Evolutionary conservation across 2,797 vertebrate species (phyloP).

Genomic region (Discoglossus pictus): DNA sequence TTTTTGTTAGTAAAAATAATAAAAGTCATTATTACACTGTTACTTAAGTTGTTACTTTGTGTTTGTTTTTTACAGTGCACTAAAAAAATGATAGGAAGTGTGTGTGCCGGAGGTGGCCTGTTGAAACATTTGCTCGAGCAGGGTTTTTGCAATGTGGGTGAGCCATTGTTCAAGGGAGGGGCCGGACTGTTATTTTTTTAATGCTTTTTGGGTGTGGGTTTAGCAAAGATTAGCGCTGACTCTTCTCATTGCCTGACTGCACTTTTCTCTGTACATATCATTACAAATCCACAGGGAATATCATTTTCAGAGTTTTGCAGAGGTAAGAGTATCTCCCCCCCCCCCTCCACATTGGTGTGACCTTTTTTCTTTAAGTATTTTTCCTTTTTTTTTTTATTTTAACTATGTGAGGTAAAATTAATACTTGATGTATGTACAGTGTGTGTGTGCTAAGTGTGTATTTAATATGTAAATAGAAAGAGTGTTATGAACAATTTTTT

Average conservation of each 20-base stretch:
- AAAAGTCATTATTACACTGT: too few species aligned
- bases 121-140: slow-evolving; percentile 44
- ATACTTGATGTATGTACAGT: too few species aligned
- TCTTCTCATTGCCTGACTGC: slow-evolving; percentile 24
- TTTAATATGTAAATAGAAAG: too few species aligned
- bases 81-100: slow-evolving; percentile 17
- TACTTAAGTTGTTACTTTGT: too few species aligned
- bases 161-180: slow-evolving; percentile 32
- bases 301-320: slow-evolving; percentile 6
- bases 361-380: too few species aligned
- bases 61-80: too few species aligned
- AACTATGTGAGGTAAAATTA: too few species aligned
- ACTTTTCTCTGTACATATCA: slow-evolving; percentile 28
- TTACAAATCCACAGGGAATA: slow-evolving; percentile 22
- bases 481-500: too few species aligned
- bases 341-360: too few species aligned
- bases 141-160: slow-evolving; percentile 40
- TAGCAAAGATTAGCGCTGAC: slow-evolving; percentile 22
- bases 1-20: too few species aligned
- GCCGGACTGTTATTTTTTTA: slow-evolving; percentile 9
- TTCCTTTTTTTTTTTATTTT: too few species aligned
- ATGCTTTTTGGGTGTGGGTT: slow-evolving; percentile 31
- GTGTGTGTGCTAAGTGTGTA: too few species aligned
- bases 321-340: slow-evolving; percentile 32
- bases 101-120: slow-evolving; percentile 34